Conservation (phyloP, 2,113 vertebrate species). For the Poecilia latipinna region DNA sequence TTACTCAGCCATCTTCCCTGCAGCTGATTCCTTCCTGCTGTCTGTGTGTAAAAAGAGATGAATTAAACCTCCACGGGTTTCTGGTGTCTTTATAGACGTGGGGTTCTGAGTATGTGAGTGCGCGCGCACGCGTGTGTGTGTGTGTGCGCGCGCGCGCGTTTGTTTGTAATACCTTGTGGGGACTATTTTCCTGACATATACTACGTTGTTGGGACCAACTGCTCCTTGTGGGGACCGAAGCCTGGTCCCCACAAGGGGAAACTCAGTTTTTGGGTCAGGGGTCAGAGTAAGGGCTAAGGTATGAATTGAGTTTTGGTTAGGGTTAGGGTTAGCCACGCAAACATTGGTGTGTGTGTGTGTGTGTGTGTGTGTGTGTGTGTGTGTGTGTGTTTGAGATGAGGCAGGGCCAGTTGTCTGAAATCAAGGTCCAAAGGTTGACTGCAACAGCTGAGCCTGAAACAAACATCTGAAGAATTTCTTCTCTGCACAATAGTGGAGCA, state of each 20-base stretch:
- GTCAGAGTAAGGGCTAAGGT: too few relatives aligned
- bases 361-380: neutral
- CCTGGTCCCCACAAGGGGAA: too few relatives aligned
- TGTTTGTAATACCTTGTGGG: neutral
- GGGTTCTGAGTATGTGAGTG: conserved; percentile 21
- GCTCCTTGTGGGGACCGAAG: too few relatives aligned
- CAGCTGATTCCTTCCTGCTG: conserved; percentile 22
- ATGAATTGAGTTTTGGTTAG: too few relatives aligned
- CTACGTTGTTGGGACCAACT: too few relatives aligned
- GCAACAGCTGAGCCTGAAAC: conserved; percentile 56
- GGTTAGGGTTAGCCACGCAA: too few relatives aligned
- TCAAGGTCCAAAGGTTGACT: neutral
- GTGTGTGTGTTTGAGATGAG: conserved; percentile 14
- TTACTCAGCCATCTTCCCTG: conserved; percentile 64
- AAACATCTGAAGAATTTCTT: conserved; percentile 46
- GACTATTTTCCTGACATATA: too few relatives aligned
- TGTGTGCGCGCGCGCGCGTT: too few relatives aligned
- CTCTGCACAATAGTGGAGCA: conserved; percentile 1
- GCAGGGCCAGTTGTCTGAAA: conserved; percentile 52
- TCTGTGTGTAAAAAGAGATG: conserved; percentile 10
- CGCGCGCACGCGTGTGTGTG: too few relatives aligned
- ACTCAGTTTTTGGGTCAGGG: too few relatives aligned
- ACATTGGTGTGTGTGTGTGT: neutral
- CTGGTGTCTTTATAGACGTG: conserved; percentile 49
- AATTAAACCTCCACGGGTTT: conserved; percentile 4